Evolutionary conservation across 1,140 invertebrate genomes (phyloP).

Genomic region (Charaxes varanes): DNA sequence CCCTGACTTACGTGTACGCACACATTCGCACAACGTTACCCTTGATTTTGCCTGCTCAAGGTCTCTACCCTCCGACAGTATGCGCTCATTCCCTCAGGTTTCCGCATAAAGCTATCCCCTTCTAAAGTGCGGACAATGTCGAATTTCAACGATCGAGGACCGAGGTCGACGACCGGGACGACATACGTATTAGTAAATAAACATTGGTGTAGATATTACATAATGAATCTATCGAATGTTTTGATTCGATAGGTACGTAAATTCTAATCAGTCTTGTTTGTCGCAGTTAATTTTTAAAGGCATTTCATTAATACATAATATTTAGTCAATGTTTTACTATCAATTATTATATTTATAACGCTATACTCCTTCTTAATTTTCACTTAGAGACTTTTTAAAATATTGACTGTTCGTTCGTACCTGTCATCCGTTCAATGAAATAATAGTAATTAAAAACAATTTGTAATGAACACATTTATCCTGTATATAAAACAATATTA

Average conservation of each 20-base stretch:
- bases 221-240: conserved; percentile 44
- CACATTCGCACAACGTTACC: conserved; percentile 53
- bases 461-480: too few species aligned
- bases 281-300: too few species aligned
- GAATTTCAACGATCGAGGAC: conserved; percentile 57
- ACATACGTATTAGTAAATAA: conserved; percentile 71
- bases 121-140: conserved; percentile 59
- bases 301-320: too few species aligned
- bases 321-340: too few species aligned
- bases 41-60: conserved; percentile 73
- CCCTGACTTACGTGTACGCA: conserved; percentile 32
- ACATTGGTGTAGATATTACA: conserved; percentile 60
- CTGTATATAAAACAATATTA: too few species aligned
- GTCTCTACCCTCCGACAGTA: conserved; percentile 61
- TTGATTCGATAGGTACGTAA: conserved; percentile 20
- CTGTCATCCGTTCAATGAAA: too few species aligned
- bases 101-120: conserved; percentile 46
- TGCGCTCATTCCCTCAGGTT: conserved; percentile 39
- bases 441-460: too few species aligned
- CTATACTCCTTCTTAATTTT: too few species aligned
- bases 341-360: too few species aligned
- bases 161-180: conserved; percentile 53
- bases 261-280: neutral
- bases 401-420: too few species aligned
- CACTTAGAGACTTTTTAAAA: too few species aligned